Percentiles rank a stretch among this genome's conserved stretches.
These are phyloP conservation scores for Eutrigla gurnardus DNA, from an alignment of 2,797 vertebrate genomes.

Conservation along the genomic window DNA sequence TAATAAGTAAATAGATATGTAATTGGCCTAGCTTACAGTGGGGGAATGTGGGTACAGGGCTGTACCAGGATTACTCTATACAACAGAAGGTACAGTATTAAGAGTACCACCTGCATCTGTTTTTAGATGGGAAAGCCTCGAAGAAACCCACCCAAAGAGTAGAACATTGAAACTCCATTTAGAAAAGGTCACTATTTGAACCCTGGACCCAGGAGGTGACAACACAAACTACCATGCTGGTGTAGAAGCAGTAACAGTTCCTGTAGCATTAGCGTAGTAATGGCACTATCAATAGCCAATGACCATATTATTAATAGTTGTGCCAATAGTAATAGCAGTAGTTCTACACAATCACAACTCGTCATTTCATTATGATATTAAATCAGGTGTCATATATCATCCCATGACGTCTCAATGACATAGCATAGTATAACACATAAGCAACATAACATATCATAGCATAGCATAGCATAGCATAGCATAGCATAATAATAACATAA, in stretches of 20 bases:
- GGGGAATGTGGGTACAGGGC: background rate
- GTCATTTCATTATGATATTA: background rate
- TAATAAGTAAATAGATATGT: background rate
- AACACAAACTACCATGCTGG: background rate
- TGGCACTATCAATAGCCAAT: too few relatives aligned
- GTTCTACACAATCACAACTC: background rate
- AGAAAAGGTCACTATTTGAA: background rate
- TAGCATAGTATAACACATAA: background rate
- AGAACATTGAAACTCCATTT: background rate
- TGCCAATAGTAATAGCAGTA: background rate
- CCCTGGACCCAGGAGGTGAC: background rate
- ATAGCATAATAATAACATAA: too few relatives aligned
- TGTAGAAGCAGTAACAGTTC: background rate
- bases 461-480: too few relatives aligned
- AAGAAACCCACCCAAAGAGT: background rate
- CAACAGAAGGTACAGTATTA: background rate
- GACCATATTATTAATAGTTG: background rate
- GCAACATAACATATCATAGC: too few relatives aligned
- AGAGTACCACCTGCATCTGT: background rate
- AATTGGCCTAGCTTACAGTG: background rate
- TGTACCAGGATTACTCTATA: background rate
- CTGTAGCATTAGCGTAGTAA: too few relatives aligned
- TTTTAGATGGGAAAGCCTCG: background rate
- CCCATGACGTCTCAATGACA: background rate
- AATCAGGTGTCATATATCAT: background rate